phyloP scores from a whole-genome alignment of 1,140 invertebrate genomes.

The Pachyrhynchus sulphureomaculatus region DNA sequence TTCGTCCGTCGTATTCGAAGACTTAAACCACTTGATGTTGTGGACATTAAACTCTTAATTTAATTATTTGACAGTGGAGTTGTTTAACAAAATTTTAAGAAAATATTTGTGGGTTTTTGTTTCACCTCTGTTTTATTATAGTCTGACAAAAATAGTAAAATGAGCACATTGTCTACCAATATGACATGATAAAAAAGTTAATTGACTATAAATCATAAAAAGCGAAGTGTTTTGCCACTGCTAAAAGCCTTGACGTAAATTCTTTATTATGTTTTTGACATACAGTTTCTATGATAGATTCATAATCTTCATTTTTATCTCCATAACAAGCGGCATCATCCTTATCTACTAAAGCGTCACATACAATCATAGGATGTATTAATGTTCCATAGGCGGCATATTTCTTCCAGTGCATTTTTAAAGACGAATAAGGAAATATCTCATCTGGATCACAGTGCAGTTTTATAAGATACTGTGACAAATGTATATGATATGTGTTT shows the following conservation, averaged over 20 bases:
- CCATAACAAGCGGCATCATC: conserved; percentile 5
- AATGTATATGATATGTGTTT: conserved; percentile 56
- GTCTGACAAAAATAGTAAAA: too few relatives aligned
- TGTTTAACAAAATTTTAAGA: too few relatives aligned
- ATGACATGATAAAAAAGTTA: too few relatives aligned
- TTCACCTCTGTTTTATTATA: too few relatives aligned
- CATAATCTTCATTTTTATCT: conserved; percentile 2
- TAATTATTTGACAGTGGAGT: too few relatives aligned
- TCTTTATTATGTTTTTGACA: conserved; percentile 4
- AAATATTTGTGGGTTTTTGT: too few relatives aligned
- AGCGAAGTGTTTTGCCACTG: conserved; percentile 4
- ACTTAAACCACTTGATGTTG: too few relatives aligned
- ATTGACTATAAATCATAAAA: not conserved
- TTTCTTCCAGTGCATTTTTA: conserved; percentile 48
- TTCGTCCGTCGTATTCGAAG: too few relatives aligned
- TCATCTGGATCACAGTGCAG: conserved; percentile 51
- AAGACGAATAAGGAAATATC: conserved; percentile 52
- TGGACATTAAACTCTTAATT: too few relatives aligned
- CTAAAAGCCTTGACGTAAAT: not conserved
- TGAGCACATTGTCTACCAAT: too few relatives aligned
- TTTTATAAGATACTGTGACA: conserved; percentile 49
- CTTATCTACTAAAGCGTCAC: conserved; percentile 11
- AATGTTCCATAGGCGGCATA: conserved; percentile 48
- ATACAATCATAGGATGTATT: not conserved
- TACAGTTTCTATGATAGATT: conserved; percentile 4